A percentile compares a stretch with the other conserved stretches of the same genome.
Conservation (phyloP, 1,140 invertebrate species). For the Drosophila azteca region DNA sequence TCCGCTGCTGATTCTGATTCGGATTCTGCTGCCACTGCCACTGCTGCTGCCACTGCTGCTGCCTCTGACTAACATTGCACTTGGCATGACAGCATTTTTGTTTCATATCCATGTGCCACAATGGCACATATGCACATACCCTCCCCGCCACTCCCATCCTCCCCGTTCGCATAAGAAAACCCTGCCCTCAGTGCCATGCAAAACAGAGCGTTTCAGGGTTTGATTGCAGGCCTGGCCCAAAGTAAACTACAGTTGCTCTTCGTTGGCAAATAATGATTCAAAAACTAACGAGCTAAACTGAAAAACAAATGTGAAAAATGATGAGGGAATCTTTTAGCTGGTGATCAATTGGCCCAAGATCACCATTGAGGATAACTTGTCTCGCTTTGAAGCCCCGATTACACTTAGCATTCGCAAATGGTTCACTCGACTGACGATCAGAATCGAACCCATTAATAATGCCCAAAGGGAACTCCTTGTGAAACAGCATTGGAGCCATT, state of each 20-base stretch:
- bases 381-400: too few relatives aligned
- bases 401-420: too few relatives aligned
- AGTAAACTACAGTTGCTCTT: constrained; percentile 44
- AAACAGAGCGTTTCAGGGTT: constrained; percentile 18
- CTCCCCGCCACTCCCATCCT: constrained; percentile 7
- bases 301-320: too few relatives aligned
- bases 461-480: constrained; percentile 18
- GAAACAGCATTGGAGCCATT: constrained; percentile 5
- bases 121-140: constrained; percentile 40
- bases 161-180: constrained; percentile 18
- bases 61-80: constrained; percentile 6
- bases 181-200: neutral
- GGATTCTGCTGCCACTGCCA: constrained; percentile 19
- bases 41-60: constrained; percentile 28
- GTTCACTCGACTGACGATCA: neutral
- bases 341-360: too few relatives aligned
- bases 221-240: constrained; percentile 33
- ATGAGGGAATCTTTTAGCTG: too few relatives aligned
- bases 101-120: constrained; percentile 30
- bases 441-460: constrained; percentile 24
- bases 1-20: constrained; percentile 36
- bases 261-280: constrained; percentile 11
- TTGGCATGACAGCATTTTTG: constrained; percentile 54
- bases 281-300: constrained; percentile 9
- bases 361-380: too few relatives aligned